Evolutionary conservation across 1,140 invertebrate species (phyloP), one percentile per base, ranked within the genome.

Genomic region (Arctopsyche grandis): DNA sequence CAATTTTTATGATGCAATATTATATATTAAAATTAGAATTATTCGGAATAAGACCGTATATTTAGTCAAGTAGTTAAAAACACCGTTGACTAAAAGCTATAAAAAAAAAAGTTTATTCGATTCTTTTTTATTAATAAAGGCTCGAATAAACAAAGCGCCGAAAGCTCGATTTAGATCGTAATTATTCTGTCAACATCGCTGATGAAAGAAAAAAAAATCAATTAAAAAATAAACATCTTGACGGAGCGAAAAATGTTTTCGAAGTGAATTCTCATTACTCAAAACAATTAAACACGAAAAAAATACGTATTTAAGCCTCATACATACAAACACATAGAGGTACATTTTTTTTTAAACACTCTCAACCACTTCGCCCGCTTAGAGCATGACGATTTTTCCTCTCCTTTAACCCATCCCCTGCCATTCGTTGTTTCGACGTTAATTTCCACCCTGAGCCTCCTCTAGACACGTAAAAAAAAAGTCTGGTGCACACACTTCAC

Each of bases 401-500:
- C 16, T 60, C 9, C 14, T 21, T n/a, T 21, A 26, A 66, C 9
- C 21, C 63, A 46, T 38, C 63, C 44, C 38, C 29, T 5, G 5
- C 16, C n/a, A 69, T 5, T 66, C 26, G 76, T 77, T 77, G 76
- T 77, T 77, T 77, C 63, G 19, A 48, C 76, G 63, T 69, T 77
- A 77, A 77, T 77, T 77, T 56, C 63, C 43, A 38, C 76, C 58
- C 74, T 29, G 16, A 29, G 29, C 16, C 58, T 63, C 14, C 71
- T 46, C 56, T 46, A 46, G 3, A 63, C 52, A 48, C 26, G 5
- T 1, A 58, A 22, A 80, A 79, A 66, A 71, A 80, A 80, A 22
- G 74, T 66, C 75, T 71, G 63, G 22, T 66, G 74, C 43, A 73
- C 56, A 77, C 75, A 71, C 75, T 77, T 80, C 74, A 77, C 60